A percentile compares a stretch with the other conserved stretches of the same genome.
Evolutionary conservation across 2,797 vertebrate genomes (phyloP).

Genomic region (Pangasius krempfi): DNA sequence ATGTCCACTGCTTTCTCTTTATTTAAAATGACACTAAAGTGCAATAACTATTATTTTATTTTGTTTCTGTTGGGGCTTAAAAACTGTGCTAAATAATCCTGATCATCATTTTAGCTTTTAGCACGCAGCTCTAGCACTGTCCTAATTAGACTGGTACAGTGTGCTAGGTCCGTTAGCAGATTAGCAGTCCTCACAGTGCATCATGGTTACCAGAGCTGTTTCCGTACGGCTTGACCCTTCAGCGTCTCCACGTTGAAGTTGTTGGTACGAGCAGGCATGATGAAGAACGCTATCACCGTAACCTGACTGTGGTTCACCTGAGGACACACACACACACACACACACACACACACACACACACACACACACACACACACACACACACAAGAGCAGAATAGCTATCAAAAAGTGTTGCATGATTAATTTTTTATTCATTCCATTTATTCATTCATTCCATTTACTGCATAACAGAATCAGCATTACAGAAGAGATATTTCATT

Average conservation of each 20-base stretch:
- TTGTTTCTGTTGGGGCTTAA: not conserved
- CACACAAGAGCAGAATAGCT: not conserved
- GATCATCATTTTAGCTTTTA: not conserved
- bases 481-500: not conserved
- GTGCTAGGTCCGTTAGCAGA: slow-evolving; percentile 8
- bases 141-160: not conserved
- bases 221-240: slow-evolving; percentile 91
- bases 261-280: slow-evolving; percentile 93
- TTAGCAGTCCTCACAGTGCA: slow-evolving; percentile 40
- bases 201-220: slow-evolving; percentile 87
- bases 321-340: not conserved
- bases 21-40: not conserved
- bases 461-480: not conserved
- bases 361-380: too few relatives aligned
- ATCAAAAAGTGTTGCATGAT: not conserved
- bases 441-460: not conserved
- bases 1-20: too few relatives aligned
- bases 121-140: not conserved
- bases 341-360: slow-evolving; percentile 1
- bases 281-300: slow-evolving; percentile 89
- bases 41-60: not conserved
- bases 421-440: not conserved
- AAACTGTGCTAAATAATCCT: not conserved
- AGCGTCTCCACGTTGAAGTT: slow-evolving; percentile 94
- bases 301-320: slow-evolving; percentile 90